phyloP scores from a whole-genome alignment of 2,113 vertebrate genomes.

The Cavia aperea region DNA sequence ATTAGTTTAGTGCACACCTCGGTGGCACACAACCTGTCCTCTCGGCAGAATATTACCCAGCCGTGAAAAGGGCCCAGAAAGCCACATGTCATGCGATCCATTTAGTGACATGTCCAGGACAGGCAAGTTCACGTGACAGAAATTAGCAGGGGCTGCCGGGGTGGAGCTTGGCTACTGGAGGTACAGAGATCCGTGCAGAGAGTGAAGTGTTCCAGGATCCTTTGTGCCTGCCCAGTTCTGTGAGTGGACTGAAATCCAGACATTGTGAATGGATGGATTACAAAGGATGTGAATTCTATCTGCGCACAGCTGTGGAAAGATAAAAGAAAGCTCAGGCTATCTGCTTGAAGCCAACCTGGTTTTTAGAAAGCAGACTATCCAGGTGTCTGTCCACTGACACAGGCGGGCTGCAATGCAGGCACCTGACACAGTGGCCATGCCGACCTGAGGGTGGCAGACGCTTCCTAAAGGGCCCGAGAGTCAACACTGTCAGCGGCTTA shows the following conservation, averaged over 20 bases:
- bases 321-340: background rate
- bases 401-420: accelerated
- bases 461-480: background rate
- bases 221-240: background rate
- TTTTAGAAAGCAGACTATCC: background rate
- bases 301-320: background rate
- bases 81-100: too few relatives aligned
- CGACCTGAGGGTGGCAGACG: background rate
- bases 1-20: background rate
- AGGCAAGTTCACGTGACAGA: background rate
- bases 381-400: too few relatives aligned
- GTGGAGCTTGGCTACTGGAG: background rate
- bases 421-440: accelerated
- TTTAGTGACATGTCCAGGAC: background rate
- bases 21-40: background rate
- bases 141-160: background rate
- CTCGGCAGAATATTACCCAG: too few relatives aligned
- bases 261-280: too few relatives aligned
- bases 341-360: background rate
- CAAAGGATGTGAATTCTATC: too few relatives aligned
- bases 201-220: background rate
- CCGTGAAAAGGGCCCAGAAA: background rate
- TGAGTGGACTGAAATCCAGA: background rate
- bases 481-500: background rate
- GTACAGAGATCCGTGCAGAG: background rate